Evolutionary conservation across 2,888 invertebrate species (phyloP), one percentile per base, ranked within the genome.

Genomic region (Noctua pronuba): DNA sequence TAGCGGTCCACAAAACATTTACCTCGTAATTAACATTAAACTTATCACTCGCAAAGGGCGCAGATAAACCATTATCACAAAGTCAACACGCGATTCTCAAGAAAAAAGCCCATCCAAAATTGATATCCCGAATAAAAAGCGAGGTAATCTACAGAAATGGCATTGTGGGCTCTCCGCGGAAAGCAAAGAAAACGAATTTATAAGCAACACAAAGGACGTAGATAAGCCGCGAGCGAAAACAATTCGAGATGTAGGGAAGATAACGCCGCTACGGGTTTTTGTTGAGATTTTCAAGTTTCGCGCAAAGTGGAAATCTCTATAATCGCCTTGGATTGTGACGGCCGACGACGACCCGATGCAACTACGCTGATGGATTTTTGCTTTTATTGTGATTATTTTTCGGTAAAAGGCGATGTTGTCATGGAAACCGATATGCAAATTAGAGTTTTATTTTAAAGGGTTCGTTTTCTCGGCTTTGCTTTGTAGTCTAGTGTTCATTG

Each of bases 191-290:
- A 93, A 90, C 89, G 91, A 90, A 91, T 91, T 91, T 88, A 91
- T 90, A 89, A 90, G 87, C 88, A 88, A 88, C 90, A 89, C 91
- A 91, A 91, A 89, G 89, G 88, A 87, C 84, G 80, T 60, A 90
- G 93, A 92, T 92, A 93, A 93, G 92, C 92, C 83, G 84, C 78
- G 80, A 88, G 88, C 88, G 89, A 91, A 92, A 92, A 93, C 92
- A 92, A 91, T 92, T 90, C 90, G 88, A 89, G 91, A 92, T 91
- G 88, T 88, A 81, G 85, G 68, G 66, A 77, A 89, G 92, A 92
- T 91, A 91, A 88, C 87, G 75, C 79, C 65, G 84, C 82, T 69
- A 84, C 86, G 86, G 86, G 88, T 88, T 91, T 91, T 90, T 91
- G 89, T 88, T 72, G 88, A 87, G 91, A 89, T 88, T 90, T 89